Base-by-base conservation (phyloP, 2,113 vertebrate species). In the Melozone crissalis region DNA sequence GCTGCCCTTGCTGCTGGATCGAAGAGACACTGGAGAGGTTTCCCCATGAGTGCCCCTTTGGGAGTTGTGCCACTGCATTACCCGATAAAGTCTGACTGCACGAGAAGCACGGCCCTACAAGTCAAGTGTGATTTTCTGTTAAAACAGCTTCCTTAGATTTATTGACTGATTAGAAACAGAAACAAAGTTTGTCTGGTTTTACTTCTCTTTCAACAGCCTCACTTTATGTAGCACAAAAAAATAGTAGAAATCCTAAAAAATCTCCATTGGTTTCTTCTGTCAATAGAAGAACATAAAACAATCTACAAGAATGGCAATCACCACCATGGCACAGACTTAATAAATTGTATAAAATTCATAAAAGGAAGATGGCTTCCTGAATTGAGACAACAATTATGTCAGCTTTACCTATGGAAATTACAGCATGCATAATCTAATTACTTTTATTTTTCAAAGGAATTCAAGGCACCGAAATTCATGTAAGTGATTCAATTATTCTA, bases 401-500 rank as follows among this genome's bases (percentile, higher is more conserved):
- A 90, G 39, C 55, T 22, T 54, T 62, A 91, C 39, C 54, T 79
- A 69, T 43, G 24, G 68, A 93, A 96, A 87, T 80, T 80, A 75
- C 5, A 62, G n/a, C 37, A 65, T 4, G 10, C 15, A 58, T 49
- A 55, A 44, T 51, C 41, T 72, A 44, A 69, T 89, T 76, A 5
- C 52, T 88, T 93, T 72, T 58, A 63, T 37, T 95, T 90, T 94
- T 84, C 59, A 79, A 91, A 94, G 30, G 26, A 87, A 51, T 73
- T 68, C 58, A 92, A 82, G 33, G 13, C 33, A 23, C 78, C 33
- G 20, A 62, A 84, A 90, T 31, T 21, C 89, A 51, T 27, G 13
- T 12, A 47, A 90, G 71, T 84, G 52, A 75, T 74, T 73, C 4
- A 90, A 71, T 31, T 88, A 37, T 51, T 75, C 59, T 68, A 43